Conservation (phyloP, 2,113 vertebrate genomes). For the Stegastes partitus region DNA sequence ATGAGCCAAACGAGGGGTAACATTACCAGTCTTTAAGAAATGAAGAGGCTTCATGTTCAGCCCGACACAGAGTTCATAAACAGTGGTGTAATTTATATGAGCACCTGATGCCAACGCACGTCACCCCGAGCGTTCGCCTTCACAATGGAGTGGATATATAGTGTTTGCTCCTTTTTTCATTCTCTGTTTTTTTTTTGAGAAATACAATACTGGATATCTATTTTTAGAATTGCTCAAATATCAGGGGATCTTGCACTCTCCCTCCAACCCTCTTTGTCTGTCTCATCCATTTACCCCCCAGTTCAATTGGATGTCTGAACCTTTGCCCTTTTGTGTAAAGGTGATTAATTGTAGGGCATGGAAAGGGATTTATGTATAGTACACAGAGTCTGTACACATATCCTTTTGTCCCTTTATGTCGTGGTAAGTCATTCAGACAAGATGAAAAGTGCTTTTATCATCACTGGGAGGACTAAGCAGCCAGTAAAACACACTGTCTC, state of each 20-base stretch:
- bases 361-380: constrained; percentile 12
- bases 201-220: constrained; percentile 45
- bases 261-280: constrained; percentile 36
- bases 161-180: not conserved
- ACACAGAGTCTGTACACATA: not conserved
- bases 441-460: constrained; percentile 19
- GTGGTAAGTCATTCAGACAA: constrained; percentile 27
- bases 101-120: constrained; percentile 3
- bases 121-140: constrained; percentile 8
- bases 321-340: constrained; percentile 8
- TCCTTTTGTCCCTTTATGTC: constrained; percentile 12
- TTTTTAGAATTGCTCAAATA: constrained; percentile 72
- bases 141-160: not conserved
- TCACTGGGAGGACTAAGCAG: not conserved
- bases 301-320: constrained; percentile 27
- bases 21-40: constrained; percentile 53
- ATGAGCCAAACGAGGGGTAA: constrained; percentile 37
- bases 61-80: constrained; percentile 25
- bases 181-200: constrained; percentile 27
- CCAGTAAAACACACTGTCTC: not conserved
- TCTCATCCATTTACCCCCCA: constrained; percentile 44
- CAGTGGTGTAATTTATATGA: constrained; percentile 17
- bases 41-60: constrained; percentile 23
- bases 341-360: constrained; percentile 11
- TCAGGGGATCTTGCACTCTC: constrained; percentile 58